Conservation (phyloP, 2,797 vertebrate species). For the Cygnus olor region DNA sequence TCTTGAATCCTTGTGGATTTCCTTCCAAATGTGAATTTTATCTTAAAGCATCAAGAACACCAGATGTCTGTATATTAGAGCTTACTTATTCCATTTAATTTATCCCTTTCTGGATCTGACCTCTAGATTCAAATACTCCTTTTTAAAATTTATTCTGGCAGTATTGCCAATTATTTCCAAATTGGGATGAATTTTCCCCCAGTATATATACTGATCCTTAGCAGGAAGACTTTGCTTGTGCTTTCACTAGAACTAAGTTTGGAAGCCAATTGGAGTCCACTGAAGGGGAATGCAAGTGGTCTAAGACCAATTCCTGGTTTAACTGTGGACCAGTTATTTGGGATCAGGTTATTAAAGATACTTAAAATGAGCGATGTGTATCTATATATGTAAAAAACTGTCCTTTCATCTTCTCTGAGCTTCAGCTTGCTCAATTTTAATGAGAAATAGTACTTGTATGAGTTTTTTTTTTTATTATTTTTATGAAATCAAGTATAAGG, state of each 20-base stretch:
- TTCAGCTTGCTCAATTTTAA: background rate
- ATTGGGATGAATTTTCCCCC: background rate
- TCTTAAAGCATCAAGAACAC: background rate
- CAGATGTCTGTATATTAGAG: background rate
- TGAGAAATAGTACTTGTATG: background rate
- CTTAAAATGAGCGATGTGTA: background rate
- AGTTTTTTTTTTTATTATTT: background rate
- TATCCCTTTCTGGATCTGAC: background rate
- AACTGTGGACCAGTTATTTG: background rate
- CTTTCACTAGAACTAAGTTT: background rate
- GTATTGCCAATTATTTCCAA: background rate
- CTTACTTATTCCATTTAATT: background rate
- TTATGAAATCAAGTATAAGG: background rate
- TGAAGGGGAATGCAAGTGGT: background rate
- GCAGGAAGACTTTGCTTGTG: background rate
- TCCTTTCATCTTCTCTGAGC: background rate
- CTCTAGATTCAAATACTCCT: background rate
- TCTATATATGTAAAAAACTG: background rate
- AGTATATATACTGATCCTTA: background rate
- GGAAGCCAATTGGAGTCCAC: background rate
- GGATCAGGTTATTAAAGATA: background rate
- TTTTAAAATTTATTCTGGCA: background rate
- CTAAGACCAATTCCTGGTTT: background rate
- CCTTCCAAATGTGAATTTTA: background rate
- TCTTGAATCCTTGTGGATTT: background rate